phyloP scores from a whole-genome alignment of 2,888 invertebrate species.

The Lasioglossum vierecki region DNA sequence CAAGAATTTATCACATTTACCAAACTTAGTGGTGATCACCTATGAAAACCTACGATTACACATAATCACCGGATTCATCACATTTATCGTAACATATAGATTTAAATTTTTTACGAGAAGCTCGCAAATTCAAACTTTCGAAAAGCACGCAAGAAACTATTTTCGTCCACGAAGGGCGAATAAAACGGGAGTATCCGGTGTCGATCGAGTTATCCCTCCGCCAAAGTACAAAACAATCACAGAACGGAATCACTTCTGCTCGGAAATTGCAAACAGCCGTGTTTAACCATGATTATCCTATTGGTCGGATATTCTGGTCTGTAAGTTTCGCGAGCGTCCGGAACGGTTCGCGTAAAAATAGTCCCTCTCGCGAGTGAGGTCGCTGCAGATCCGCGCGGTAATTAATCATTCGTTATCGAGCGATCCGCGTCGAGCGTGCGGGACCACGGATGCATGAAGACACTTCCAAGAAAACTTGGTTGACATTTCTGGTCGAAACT shows the following conservation, averaged over 20 bases:
- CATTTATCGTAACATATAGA: too few species aligned
- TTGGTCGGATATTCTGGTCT: not conserved
- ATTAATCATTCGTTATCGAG: not conserved
- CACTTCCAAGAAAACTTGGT: not conserved
- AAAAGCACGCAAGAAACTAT: too few species aligned
- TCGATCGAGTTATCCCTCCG: not conserved
- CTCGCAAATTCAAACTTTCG: too few species aligned
- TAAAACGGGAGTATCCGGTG: not conserved
- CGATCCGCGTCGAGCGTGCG: not conserved
- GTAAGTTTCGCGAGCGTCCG: not conserved
- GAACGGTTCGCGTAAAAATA: conserved; percentile 1
- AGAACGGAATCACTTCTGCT: not conserved
- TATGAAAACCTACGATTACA: too few species aligned
- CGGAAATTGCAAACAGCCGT: not conserved
- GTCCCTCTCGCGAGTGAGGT: not conserved
- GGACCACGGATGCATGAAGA: not conserved
- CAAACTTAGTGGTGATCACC: too few species aligned
- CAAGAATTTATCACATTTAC: too few species aligned
- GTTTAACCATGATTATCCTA: not conserved
- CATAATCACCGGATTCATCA: too few species aligned
- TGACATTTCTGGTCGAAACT: not conserved
- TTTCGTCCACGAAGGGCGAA: too few species aligned
- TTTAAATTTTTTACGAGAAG: too few species aligned
- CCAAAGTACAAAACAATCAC: not conserved
- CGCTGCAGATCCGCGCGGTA: not conserved